Conservation (phyloP, 2,888 invertebrate genomes). For the Xestia xanthographa region DNA sequence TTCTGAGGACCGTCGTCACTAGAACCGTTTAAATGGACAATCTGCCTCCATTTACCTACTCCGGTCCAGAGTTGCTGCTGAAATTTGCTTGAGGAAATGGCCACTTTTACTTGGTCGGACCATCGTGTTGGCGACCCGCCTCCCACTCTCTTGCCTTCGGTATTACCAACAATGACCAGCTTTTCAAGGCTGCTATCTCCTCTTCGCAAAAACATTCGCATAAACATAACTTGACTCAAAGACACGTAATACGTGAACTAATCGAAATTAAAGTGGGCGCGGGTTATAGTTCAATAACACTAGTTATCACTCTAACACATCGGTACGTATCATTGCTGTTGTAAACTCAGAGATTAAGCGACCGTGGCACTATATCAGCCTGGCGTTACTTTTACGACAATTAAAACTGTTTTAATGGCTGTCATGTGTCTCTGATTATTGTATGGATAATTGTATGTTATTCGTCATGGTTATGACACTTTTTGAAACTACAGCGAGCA, state of each 20-base stretch:
- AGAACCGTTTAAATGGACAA: too few relatives aligned
- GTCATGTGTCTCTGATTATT: neutral
- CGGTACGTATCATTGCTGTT: constrained; percentile 22
- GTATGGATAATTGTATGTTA: constrained; percentile 1
- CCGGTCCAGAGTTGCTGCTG: too few relatives aligned
- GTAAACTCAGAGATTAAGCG: constrained; percentile 37
- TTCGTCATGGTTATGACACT: constrained; percentile 7
- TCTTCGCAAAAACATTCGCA: too few relatives aligned
- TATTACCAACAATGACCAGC: too few relatives aligned
- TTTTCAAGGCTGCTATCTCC: too few relatives aligned
- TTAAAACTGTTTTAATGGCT: constrained; percentile 10
- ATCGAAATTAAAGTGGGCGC: constrained; percentile 1
- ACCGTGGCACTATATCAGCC: neutral
- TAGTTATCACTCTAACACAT: constrained; percentile 36
- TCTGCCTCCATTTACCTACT: too few relatives aligned
- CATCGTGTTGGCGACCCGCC: too few relatives aligned
- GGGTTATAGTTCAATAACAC: constrained; percentile 48
- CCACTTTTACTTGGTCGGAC: too few relatives aligned
- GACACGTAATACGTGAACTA: constrained; percentile 1
- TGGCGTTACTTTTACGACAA: constrained; percentile 13
- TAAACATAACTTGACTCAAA: neutral
- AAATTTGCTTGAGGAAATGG: too few relatives aligned
- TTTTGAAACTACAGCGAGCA: neutral
- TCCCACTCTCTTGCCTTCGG: too few relatives aligned
- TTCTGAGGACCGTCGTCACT: too few relatives aligned